Evolutionary conservation across 1,140 invertebrate genomes (phyloP), one percentile per base, ranked within the genome.

Genomic region (Drosophila quadrilineata): DNA sequence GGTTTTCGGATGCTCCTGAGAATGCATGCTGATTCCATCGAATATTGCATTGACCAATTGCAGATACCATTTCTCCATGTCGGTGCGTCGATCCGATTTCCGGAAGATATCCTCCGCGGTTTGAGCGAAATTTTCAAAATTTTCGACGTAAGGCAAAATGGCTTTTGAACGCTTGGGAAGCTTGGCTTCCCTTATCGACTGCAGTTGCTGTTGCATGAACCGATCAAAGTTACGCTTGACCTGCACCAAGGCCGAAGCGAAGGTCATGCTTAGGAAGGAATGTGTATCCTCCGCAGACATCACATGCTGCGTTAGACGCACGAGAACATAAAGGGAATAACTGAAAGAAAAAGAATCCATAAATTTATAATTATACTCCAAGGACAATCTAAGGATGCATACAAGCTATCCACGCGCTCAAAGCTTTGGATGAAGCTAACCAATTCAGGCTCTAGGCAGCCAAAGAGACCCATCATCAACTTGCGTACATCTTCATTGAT

Each of bases 211-310:
- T 82, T 96, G 93, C 94, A 99, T 97, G 74, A 97, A 96, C 71
- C 95, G 94, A 90, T 99, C 98, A 88, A 99, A 97, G 70, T 95
- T 96, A 33, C 98, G 91, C 91, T 99, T 99, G n/a, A 98, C 95
- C 90, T 97, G 95, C 14, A 98, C 95, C 21, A 98, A 91, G 69
- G 95, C 94, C 36, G 94, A 96, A 12, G 95, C 97, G 89, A 96
- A 97, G 17, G 95, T 96, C 91, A 96, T 96, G 60, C 95, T 96
- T 12, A 98, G 92, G 89, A 95, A 99, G 64, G 96, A 97, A 70
- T 97, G 96, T 17, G 96, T 94, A 87, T 98, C 96, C 91, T 97
- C 94, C 4, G 96, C 95, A 31, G 95, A 95, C 92, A 97, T 94
- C 3, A 98, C 96, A 89, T 98, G 97, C 74, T 97, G 94, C 53